Evolutionary conservation across 2,888 invertebrate species (phyloP), one percentile per base, ranked within the genome.

Genomic region (Anticlea derivata): DNA sequence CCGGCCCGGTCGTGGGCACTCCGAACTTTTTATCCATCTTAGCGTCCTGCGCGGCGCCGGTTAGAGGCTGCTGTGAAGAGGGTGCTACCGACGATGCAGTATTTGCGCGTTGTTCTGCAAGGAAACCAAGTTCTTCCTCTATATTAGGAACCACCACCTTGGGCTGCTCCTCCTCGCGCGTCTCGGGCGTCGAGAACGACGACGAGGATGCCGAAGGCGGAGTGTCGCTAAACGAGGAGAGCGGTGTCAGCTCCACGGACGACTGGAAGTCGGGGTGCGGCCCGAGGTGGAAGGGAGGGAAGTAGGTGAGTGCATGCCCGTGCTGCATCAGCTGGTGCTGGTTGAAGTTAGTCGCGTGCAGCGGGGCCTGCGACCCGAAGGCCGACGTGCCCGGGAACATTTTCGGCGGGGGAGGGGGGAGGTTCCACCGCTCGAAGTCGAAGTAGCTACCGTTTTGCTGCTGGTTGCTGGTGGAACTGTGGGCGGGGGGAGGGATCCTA

Each of bases 101-200:
- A 83, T 80, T 89, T 77, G 79, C 86, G 80, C 82, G 91, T 86
- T 84, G 91, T 88, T 93, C 93, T 70, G 94, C 93, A 81, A 96
- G 92, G 87, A 96, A 96, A 82, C 95, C 95, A 75, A 96, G 92
- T 88, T 96, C 96, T 89, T 96, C 96, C 85, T 96, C 96, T 80
- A 96, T 96, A 89, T 96, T 96, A 68, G 96, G 96, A 74, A 96
- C 96, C 71, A 96, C 95, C 70, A 96, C 96, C 92, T 96, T 96
- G 65, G 95, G 95, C 84, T 94, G 94, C 72, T 93, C 93, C 80
- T 94, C 94, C 63, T 93, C 93, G 82, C 92, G 90, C 73, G 86
- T 89, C 86, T 91, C 91, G 66, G 91, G 88, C 65, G 89, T 88
- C 59, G 91, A 91, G 84, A 91, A 91, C 69, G 91, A 84, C 79